These are phyloP conservation scores for Danaus melanippus DNA, from an alignment of 1,140 invertebrate genomes.

Conservation along the genomic window DNA sequence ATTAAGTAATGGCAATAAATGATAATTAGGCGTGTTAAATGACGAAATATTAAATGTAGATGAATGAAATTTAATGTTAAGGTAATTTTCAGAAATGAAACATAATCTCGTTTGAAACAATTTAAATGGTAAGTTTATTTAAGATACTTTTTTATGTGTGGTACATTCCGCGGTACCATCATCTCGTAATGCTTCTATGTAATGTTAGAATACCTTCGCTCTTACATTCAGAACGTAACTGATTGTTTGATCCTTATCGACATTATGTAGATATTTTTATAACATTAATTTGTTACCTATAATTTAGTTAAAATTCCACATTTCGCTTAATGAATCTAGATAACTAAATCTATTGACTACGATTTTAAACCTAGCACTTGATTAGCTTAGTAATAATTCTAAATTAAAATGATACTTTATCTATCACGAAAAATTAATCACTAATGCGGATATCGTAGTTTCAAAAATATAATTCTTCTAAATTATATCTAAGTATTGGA, in stretches of 20 bases:
- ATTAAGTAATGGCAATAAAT: constrained; percentile 59
- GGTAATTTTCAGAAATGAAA: constrained; percentile 46
- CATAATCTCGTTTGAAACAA: constrained; percentile 59
- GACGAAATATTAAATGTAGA: constrained; percentile 50
- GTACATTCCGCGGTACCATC: constrained; percentile 68
- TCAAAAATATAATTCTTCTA: constrained; percentile 65
- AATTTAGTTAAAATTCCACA: constrained; percentile 8
- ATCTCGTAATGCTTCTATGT: constrained; percentile 58
- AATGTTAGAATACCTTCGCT: constrained; percentile 38
- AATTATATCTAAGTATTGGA: constrained; percentile 63
- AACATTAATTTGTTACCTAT: constrained; percentile 2
- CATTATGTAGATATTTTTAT: constrained; percentile 10
- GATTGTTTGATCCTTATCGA: constrained; percentile 13
- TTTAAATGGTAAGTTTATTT: constrained; percentile 57
- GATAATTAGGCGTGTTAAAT: constrained; percentile 37
- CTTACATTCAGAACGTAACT: constrained; percentile 39
- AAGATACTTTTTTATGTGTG: constrained; percentile 66
- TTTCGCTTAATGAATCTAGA: constrained; percentile 18
- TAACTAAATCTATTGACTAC: constrained; percentile 40
- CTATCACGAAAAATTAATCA: constrained; percentile 55
- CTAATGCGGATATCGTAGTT: constrained; percentile 61
- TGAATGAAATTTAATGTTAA: constrained; percentile 49
- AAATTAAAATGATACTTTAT: constrained; percentile 58
- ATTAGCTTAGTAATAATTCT: constrained; percentile 64
- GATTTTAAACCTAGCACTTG: constrained; percentile 60